phyloP scores from a whole-genome alignment of 2,888 invertebrate species.

The Galerucella calmariensis region DNA sequence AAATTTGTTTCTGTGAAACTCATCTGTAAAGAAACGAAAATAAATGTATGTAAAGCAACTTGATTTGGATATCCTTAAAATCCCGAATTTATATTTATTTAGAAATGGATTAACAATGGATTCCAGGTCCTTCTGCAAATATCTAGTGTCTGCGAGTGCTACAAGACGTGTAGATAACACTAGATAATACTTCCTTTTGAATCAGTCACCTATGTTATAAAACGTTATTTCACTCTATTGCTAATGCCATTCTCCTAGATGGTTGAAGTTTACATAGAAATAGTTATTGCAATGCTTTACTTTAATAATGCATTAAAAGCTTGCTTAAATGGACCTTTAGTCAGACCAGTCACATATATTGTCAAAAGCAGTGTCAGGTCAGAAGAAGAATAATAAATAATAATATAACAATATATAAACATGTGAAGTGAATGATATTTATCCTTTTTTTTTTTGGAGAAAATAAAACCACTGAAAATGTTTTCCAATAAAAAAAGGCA shows the following conservation, averaged over 20 bases:
- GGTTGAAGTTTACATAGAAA: no score
- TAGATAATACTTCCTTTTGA: not conserved
- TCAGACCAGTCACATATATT: not conserved
- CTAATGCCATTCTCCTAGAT: no score
- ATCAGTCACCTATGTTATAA: not conserved
- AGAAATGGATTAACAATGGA: constrained; percentile 2
- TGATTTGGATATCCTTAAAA: not conserved
- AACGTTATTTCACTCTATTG: not conserved
- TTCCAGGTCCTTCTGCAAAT: not conserved
- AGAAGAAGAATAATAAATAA: no score
- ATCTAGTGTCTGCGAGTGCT: not conserved
- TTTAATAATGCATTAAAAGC: not conserved
- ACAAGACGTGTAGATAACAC: not conserved
- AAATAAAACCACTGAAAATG: constrained; percentile 2
- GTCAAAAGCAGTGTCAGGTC: not conserved
- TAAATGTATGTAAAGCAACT: constrained; percentile 22
- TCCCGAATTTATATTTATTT: not conserved
- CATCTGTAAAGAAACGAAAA: constrained; percentile 20
- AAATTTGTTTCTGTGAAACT: constrained; percentile 44
- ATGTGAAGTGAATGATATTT: not conserved
- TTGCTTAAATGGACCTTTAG: not conserved
- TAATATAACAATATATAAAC: no score
- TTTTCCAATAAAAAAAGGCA: constrained; percentile 16
- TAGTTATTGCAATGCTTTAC: not conserved
- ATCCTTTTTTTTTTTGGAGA: not conserved